Evolutionary conservation across 2,113 vertebrate genomes (phyloP).

Genomic region (Pachyramphus minor): DNA sequence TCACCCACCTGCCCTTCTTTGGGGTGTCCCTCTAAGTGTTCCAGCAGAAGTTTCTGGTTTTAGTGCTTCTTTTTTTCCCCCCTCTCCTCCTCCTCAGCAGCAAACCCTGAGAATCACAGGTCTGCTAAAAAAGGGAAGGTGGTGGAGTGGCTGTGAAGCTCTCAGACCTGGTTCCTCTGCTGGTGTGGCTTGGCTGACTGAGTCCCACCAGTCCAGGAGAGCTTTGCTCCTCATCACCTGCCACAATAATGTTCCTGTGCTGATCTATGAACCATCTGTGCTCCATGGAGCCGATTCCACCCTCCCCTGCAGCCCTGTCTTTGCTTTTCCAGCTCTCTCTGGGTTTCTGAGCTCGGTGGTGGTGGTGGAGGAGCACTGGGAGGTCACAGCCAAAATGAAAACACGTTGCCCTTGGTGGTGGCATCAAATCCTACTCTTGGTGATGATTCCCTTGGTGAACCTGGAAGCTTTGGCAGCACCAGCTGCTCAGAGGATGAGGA

Average conservation of each 20-base stretch:
- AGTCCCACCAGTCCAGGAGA: neutral
- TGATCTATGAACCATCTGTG: accelerated
- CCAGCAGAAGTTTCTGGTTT: neutral
- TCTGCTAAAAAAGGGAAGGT: neutral
- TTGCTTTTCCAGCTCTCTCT: neutral
- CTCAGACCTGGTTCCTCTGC: neutral
- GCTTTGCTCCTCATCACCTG: neutral
- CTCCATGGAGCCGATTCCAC: neutral
- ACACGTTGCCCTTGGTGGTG: neutral
- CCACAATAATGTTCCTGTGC: accelerated
- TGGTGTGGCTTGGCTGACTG: neutral
- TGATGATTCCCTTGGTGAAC: neutral
- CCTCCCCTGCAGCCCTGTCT: neutral
- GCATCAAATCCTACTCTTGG: neutral
- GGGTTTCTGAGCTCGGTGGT: neutral
- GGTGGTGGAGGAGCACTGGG: neutral
- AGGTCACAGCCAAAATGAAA: neutral
- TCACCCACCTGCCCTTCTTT: neutral
- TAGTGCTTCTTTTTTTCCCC: neutral
- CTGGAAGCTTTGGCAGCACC: neutral
- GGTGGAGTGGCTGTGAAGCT: neutral
- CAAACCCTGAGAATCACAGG: neutral
- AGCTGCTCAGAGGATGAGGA: neutral
- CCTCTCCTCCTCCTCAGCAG: neutral
- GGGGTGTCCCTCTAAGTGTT: neutral